Evolutionary conservation across 2,888 invertebrate species (phyloP).

Genomic region (Penaeus monodon): DNA sequence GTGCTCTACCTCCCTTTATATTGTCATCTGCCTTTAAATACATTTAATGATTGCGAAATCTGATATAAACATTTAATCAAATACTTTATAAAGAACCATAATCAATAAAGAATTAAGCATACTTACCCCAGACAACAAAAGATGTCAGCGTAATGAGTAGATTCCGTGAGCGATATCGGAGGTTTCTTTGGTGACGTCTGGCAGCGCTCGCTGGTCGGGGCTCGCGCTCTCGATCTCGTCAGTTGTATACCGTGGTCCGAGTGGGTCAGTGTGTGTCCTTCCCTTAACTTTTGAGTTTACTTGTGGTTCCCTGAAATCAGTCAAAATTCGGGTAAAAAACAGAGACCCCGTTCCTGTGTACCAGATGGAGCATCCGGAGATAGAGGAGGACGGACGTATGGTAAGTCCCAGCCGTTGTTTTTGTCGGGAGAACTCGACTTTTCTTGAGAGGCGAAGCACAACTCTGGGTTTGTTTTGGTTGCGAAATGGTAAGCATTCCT

Average conservation of each 20-base stretch:
- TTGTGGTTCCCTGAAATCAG: constrained; percentile 45
- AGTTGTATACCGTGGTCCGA: constrained; percentile 59
- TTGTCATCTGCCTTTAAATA: not conserved
- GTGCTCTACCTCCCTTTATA: constrained; percentile 11
- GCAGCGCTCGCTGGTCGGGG: constrained; percentile 30
- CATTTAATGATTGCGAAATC: not conserved
- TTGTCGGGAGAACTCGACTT: not conserved
- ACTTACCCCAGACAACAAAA: not conserved
- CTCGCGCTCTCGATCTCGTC: constrained; percentile 26
- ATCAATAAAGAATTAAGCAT: too few relatives aligned
- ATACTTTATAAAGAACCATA: too few relatives aligned
- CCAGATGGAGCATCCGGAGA: constrained; percentile 74
- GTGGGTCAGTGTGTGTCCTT: constrained; percentile 47
- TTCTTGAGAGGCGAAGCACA: not conserved
- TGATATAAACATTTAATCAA: not conserved
- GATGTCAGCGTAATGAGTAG: not conserved
- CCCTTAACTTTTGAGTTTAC: constrained; percentile 16
- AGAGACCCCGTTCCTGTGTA: constrained; percentile 88
- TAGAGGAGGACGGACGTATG: constrained; percentile 61
- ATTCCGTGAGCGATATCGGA: not conserved
- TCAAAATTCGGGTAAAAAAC: constrained; percentile 91
- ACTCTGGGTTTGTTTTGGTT: constrained; percentile 50
- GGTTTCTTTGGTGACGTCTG: constrained; percentile 32
- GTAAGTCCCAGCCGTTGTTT: constrained; percentile 28
- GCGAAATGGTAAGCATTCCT: constrained; percentile 47